These are phyloP conservation scores for Ceratothoa steindachneri DNA, from an alignment of 2,888 invertebrate genomes.

Conservation along the genomic window DNA sequence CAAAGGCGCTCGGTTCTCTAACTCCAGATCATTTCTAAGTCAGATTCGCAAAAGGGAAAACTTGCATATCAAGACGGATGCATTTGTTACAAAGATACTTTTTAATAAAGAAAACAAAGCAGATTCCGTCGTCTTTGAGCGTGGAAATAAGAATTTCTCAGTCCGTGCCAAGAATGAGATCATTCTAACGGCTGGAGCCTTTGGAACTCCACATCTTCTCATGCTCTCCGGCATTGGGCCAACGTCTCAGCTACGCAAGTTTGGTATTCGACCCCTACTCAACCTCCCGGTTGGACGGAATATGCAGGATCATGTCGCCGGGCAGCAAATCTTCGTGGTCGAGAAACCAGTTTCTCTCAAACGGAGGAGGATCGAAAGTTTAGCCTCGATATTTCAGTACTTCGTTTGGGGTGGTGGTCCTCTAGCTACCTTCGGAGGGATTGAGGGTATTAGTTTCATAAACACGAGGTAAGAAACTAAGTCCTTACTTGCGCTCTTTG, in stretches of 20 bases:
- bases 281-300: conserved; percentile 78
- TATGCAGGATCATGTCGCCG: conserved; percentile 83
- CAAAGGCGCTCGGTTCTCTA: conserved; percentile 81
- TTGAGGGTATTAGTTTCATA: conserved; percentile 82
- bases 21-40: conserved; percentile 78
- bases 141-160: not conserved
- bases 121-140: not conserved
- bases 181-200: not conserved
- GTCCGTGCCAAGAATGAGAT: not conserved
- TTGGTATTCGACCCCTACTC: conserved; percentile 68
- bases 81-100: conserved; percentile 68
- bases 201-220: conserved; percentile 57
- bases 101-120: not conserved
- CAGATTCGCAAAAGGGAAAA: conserved; percentile 73
- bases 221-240: conserved; percentile 90
- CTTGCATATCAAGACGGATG: conserved; percentile 74
- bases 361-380: conserved; percentile 72
- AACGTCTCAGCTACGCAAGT: conserved; percentile 64
- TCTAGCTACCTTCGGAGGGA: conserved; percentile 78
- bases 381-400: conserved; percentile 73
- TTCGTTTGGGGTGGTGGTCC: conserved; percentile 78
- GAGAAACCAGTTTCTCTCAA: conserved; percentile 74
- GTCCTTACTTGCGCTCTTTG: too few species aligned
- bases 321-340: conserved; percentile 75
- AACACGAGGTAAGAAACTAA: conserved; percentile 60